Evolutionary conservation across 1,140 invertebrate genomes (phyloP).

Genomic region (Chrysoperla carnea): DNA sequence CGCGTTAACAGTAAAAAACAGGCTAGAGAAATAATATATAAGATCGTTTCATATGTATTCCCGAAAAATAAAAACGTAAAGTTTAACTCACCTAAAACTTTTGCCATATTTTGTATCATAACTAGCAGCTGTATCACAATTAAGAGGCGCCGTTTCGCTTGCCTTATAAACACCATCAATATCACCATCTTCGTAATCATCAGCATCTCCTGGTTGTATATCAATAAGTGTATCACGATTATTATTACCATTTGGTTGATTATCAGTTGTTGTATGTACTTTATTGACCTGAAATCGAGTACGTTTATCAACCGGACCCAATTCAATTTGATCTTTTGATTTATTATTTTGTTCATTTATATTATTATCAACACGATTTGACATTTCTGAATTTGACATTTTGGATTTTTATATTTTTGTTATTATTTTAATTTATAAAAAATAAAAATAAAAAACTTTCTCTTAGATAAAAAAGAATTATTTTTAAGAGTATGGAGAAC

Average conservation of each 20-base stretch:
- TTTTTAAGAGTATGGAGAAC: too few species aligned
- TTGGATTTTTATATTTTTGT: background rate
- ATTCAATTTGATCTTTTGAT: background rate
- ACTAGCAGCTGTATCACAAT: slow-evolving; percentile 32
- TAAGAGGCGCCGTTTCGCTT: slow-evolving; percentile 23
- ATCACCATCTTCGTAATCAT: slow-evolving; percentile 13
- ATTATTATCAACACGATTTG: too few species aligned
- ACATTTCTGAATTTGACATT: background rate
- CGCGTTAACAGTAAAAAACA: too few species aligned
- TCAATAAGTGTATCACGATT: slow-evolving; percentile 1
- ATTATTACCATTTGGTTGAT: slow-evolving; percentile 5
- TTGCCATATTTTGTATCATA: slow-evolving; percentile 61
- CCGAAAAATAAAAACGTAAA: too few species aligned
- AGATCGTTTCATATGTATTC: too few species aligned
- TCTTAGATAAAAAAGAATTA: too few species aligned
- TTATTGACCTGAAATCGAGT: slow-evolving; percentile 21
- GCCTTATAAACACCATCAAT: slow-evolving; percentile 10
- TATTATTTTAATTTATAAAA: too few species aligned
- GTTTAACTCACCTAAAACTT: slow-evolving; percentile 49
- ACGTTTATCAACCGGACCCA: slow-evolving; percentile 10
- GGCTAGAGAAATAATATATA: too few species aligned
- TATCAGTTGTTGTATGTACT: slow-evolving; percentile 14
- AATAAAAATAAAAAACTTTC: too few species aligned
- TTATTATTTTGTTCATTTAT: background rate
- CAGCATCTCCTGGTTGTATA: slow-evolving; percentile 4